Base-by-base conservation (phyloP, 2,797 vertebrate species). In the Champsocephalus gunnari region DNA sequence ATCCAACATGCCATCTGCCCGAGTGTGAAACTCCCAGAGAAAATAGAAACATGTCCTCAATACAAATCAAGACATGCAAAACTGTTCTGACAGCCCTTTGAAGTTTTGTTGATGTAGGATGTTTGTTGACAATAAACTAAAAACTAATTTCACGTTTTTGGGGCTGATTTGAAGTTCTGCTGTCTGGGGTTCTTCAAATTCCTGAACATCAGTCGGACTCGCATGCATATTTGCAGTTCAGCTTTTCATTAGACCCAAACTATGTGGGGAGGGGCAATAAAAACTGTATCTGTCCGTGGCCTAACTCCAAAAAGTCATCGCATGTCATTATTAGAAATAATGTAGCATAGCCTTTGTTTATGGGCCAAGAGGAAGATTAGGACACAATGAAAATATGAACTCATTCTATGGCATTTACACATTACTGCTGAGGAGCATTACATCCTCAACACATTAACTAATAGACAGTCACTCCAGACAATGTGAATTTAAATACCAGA, bases 151-250 rank as follows among this genome's bases (percentile, higher is more conserved):
- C 67, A 50, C 34, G 34, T 61, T 69, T 76, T 48, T 21, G 28
- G 73, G 19, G 66, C 77, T 79, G 72, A 82, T 83, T 75, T 75
- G 66, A 72, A 81, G 53, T 80, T 75, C 58, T 79, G 75, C 69
- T 72, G 70, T 78, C 82, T 69, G 72, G 72, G 71, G 57, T 71
- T 60, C 69, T 89, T 84, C 54, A 75, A 75, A 86, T 79, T 84
- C 68, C 53, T 56, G 0, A 73, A 49, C 82, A 83, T 85, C 82
- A 86, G 65, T 79, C 61, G 80, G 45, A 71, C 63, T 43, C 12
- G 2, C 59, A 50, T 49, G 48, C 60, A 73, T 62, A 65, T 82
- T 82, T 75, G 62, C 60, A 56, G 70, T 51, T 58, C 50, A 66
- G 73, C 67, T 55, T 80, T 72, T 75, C 70, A 77, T 58, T 24